phyloP scores from a whole-genome alignment of 2,888 invertebrate species.

The Harmothoe impar region DNA sequence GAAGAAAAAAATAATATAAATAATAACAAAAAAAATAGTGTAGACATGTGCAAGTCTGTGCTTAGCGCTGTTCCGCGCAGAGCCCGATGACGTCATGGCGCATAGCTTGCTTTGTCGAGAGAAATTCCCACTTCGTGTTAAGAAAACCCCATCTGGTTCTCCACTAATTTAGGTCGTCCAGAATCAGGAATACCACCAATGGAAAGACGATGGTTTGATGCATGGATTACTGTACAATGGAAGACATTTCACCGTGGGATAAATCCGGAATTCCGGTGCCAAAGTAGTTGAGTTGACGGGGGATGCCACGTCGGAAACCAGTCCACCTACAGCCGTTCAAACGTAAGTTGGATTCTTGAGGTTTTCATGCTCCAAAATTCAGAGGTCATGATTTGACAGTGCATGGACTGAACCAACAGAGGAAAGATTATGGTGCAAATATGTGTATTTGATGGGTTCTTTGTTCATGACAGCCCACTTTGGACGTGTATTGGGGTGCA shows the following conservation, averaged over 20 bases:
- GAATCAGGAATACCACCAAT: constrained; percentile 11
- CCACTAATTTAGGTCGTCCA: background rate
- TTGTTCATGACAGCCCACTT: background rate
- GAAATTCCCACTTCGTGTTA: constrained; percentile 54
- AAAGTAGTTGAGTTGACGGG: constrained; percentile 8
- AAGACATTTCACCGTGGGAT: background rate
- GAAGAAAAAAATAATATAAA: background rate
- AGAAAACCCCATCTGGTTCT: constrained; percentile 60
- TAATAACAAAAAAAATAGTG: background rate
- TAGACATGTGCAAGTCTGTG: constrained; percentile 19
- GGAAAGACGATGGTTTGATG: constrained; percentile 7
- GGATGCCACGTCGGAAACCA: constrained; percentile 64
- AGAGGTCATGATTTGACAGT: constrained; percentile 32
- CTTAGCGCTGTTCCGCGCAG: constrained; percentile 43
- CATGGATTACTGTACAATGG: background rate
- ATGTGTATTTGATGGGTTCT: background rate
- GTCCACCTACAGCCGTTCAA: constrained; percentile 60
- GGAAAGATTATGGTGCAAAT: background rate
- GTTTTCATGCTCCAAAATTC: constrained; percentile 21
- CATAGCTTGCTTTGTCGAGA: constrained; percentile 62
- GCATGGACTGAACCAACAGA: background rate
- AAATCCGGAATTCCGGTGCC: constrained; percentile 51
- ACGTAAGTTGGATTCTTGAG: constrained; percentile 45
- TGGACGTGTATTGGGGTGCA: background rate
- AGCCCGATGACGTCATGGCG: constrained; percentile 62